Evolutionary conservation across 2,888 invertebrate genomes (phyloP).

Genomic region (Matsumyia berberina): DNA sequence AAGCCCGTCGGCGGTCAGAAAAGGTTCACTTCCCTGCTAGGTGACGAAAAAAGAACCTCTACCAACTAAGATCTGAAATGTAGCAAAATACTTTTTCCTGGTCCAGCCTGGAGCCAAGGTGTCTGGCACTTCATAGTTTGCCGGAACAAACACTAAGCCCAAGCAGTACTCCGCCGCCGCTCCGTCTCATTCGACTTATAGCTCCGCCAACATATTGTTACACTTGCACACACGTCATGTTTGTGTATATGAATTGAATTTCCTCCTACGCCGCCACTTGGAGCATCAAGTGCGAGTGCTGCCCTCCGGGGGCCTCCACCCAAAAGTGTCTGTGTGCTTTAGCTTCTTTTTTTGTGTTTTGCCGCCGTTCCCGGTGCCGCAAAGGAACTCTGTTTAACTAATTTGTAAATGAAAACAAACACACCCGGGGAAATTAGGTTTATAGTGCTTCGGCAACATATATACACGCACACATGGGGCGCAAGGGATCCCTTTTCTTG

Average conservation of each 20-base stretch:
- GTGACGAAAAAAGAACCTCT: not conserved
- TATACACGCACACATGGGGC: constrained; percentile 25
- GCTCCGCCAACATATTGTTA: constrained; percentile 59
- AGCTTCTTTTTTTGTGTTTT: constrained; percentile 41
- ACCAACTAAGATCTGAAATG: constrained; percentile 21
- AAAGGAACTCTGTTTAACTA: constrained; percentile 76
- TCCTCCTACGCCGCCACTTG: constrained; percentile 41
- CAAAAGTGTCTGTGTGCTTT: constrained; percentile 41
- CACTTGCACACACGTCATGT: constrained; percentile 67
- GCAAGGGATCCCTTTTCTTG: constrained; percentile 8
- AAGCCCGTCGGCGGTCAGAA: not conserved
- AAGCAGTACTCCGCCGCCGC: constrained; percentile 2
- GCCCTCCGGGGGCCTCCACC: constrained; percentile 47
- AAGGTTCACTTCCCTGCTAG: constrained; percentile 14
- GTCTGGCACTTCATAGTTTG: constrained; percentile 67
- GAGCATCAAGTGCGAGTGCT: constrained; percentile 59
- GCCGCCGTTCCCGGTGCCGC: constrained; percentile 45
- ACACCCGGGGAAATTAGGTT: constrained; percentile 70
- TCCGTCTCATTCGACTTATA: too few species aligned
- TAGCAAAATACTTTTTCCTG: constrained; percentile 25
- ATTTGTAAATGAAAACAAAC: constrained; percentile 77
- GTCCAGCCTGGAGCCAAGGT: constrained; percentile 64
- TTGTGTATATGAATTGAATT: constrained; percentile 55
- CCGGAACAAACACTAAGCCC: constrained; percentile 41
- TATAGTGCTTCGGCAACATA: constrained; percentile 58